Conservation (phyloP, 2,888 invertebrate genomes). For the Dryomyza anilis region DNA sequence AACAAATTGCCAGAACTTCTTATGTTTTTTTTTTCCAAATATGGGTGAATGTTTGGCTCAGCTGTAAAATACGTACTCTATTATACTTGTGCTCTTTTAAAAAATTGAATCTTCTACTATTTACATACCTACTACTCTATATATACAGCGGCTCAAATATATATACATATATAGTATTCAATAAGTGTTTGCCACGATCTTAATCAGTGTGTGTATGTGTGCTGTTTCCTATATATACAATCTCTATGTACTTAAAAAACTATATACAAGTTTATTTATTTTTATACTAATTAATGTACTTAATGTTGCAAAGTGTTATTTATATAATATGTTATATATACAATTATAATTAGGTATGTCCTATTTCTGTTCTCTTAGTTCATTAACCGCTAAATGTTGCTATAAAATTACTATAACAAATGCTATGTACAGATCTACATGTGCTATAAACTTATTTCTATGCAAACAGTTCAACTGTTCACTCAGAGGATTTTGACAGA, state of each 20-base stretch:
- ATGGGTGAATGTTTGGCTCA: not conserved
- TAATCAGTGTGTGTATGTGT: conserved; percentile 22
- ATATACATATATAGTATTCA: not conserved
- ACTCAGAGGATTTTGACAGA: too few species aligned
- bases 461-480: too few species aligned
- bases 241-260: conserved; percentile 11
- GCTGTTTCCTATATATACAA: conserved; percentile 14
- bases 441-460: too few species aligned
- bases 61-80: conserved; percentile 22
- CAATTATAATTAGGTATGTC: too few species aligned
- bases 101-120: too few species aligned
- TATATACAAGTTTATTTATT: conserved; percentile 7
- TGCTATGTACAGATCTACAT: too few species aligned
- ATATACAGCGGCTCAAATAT: conserved; percentile 5
- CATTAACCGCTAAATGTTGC: too few species aligned
- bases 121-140: conserved; percentile 23
- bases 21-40: too few species aligned
- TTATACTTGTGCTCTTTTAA: not conserved
- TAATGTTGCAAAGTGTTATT: conserved; percentile 15
- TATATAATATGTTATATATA: too few species aligned
- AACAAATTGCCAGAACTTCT: not conserved
- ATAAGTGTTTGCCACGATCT: conserved; percentile 16
- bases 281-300: conserved; percentile 2
- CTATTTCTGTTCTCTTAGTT: too few species aligned
- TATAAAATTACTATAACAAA: too few species aligned